Evolutionary conservation across 2,797 vertebrate genomes (phyloP).

Genomic region (Danio kyathit): DNA sequence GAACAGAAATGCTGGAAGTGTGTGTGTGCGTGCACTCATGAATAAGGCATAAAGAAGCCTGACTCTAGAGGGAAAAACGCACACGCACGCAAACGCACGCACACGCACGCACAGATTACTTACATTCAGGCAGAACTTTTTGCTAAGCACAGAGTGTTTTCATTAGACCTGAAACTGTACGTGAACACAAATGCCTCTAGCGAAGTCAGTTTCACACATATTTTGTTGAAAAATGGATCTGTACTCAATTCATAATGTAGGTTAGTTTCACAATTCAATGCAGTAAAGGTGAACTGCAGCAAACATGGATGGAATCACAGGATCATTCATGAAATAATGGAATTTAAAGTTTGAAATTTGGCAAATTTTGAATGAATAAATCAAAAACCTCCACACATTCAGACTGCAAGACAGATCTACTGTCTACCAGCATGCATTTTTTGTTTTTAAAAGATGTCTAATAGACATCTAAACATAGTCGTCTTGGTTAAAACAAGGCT

Average conservation of each 20-base stretch:
- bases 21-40: constrained; percentile 22
- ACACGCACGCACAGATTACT: background rate
- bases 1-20: constrained; percentile 9
- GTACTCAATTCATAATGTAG: background rate
- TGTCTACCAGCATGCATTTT: too few species aligned
- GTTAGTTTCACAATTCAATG: background rate
- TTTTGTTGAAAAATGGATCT: background rate
- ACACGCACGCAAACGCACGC: background rate
- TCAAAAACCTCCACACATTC: too few species aligned
- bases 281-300: background rate
- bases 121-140: constrained; percentile 12
- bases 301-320: too few species aligned
- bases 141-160: background rate
- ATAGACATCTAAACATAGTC: too few species aligned
- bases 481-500: too few species aligned
- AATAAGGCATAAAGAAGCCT: constrained; percentile 38
- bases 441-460: too few species aligned
- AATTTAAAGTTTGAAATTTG: too few species aligned
- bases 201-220: constrained; percentile 1
- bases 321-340: too few species aligned
- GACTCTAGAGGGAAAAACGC: constrained; percentile 10
- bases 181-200: background rate
- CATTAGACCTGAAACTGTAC: background rate
- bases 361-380: too few species aligned
- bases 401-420: too few species aligned